Base-by-base conservation (phyloP, 2,113 vertebrate genomes). In the Sigmodon hispidus region DNA sequence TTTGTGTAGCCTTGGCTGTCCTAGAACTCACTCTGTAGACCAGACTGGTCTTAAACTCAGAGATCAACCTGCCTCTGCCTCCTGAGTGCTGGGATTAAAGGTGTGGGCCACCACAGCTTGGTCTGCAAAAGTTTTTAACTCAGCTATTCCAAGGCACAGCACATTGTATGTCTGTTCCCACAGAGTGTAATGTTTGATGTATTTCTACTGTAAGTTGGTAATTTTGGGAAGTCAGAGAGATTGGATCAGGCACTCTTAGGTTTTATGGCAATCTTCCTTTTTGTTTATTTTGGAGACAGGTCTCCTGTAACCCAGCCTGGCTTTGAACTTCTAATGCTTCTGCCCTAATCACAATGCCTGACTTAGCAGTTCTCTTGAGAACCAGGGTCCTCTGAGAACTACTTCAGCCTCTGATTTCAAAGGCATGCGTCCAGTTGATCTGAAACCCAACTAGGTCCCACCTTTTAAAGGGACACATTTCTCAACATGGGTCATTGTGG, bases 51-150 rank as follows among this genome's bases (percentile, higher is more conserved):
- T 81, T 59, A 7, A 81, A 81, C 21, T 59, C 21, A 16, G 55
- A 57, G 36, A n/a, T 57, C 36, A 13, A 1, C 12, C 19, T 40
- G 36, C 36, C 11, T 81, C 36, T 81, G 52, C 36, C 52, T 59
- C 52, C 52, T 21, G 57, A 57, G 79, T 81, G 50, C 77, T 40
- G 36, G 36, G 36, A 81, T 81, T 81, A 81, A 59, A 81, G 52
- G 11, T 3, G 0, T 59, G 36, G 1, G 12, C 12, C 21, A 26
- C 12, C 7, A 40, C 21, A 24, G 6, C 52, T 22, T 29, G 4
- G 55, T n/a, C 55, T 40, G n/a, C 22, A 59, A 57, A 17, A 67
- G 29, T 26, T n/a, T 80, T 61, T 72, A 87, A 81, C 50, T 61
- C 4, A 55, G 55, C 40, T 88, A 34, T 83, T 67, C 75, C 15